Base-by-base conservation (phyloP, 1,140 invertebrate species). In the Telenomus remus region DNA sequence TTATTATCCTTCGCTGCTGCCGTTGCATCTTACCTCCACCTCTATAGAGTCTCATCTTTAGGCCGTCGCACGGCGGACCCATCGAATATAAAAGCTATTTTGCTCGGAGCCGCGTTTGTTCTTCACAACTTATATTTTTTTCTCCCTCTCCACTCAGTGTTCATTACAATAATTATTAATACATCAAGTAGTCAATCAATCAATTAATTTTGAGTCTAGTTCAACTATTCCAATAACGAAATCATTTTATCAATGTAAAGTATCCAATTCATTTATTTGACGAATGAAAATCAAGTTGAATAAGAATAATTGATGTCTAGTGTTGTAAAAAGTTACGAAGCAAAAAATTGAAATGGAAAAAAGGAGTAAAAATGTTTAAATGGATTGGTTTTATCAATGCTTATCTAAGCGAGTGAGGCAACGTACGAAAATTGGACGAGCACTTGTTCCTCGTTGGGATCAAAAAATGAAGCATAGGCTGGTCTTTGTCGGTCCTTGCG, bases 21-120 rank as follows among this genome's bases (percentile, higher is more conserved):
- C 47, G 48, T 56, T 71, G 57, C 79, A 73, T 61, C 68, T 74
- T 35, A 49, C 56, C 63, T 46, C 27, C 1, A 3, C 14, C 11
- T 34, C 46, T 35, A 8, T 16, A n/a, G 10, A 51, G 44, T 37
- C 50, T 76, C 57, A 19, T 75, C 72, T 76, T 73, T 13, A 12
- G 33, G 46, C 55, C 56, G 53, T 49, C 42, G 61, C 60, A 73
- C 61, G 56, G 54, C 49, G 64, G 63, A 59, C 37, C 53, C 78
- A 63, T 51, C 71, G 73, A 57, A 65, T 59, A 78, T 70, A 68
- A 70, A 60, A 43, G 65, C 66, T 70, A 60, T 59, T 78, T 74
- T 68, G 72, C 79, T 73, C 68, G 68, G 79, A 79, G 72, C 81
- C 76, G 51, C 79, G 80, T 77, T 77, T 79, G 80, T 79, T 80